These are phyloP conservation scores for Pegea sp. DNA, from an alignment of 23 tunicate species.

Conservation along the genomic window DNA sequence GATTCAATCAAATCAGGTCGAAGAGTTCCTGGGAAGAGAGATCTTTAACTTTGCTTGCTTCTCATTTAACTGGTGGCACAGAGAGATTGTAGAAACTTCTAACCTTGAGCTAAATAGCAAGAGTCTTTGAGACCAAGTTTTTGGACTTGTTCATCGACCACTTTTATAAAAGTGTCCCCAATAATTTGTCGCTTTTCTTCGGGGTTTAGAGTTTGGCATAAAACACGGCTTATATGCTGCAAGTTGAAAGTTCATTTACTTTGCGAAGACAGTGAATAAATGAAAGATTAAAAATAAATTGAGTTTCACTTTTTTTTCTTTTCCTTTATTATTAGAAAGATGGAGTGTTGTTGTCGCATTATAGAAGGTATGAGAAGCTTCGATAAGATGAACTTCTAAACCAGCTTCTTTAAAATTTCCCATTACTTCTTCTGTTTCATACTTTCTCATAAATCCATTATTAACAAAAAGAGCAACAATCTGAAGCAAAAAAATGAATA, in stretches of 20 bases:
- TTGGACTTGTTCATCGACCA: conserved; percentile 64
- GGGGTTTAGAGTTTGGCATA: conserved; percentile 84
- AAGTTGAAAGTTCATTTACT: background rate
- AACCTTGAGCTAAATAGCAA: conserved; percentile 93
- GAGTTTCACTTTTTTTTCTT: conserved; percentile 31
- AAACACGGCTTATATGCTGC: conserved; percentile 33
- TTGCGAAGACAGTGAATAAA: background rate
- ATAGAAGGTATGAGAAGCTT: conserved; percentile 61
- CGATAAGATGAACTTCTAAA: conserved; percentile 37
- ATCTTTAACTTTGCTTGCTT: background rate
- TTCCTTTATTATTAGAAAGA: conserved; percentile 27
- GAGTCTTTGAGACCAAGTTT: conserved; percentile 31
- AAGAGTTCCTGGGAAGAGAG: conserved; percentile 26
- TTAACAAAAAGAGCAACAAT: conserved; percentile 83
- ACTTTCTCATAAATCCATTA: conserved; percentile 96
- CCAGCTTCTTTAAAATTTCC: conserved; percentile 34
- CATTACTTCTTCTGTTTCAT: conserved; percentile 64
- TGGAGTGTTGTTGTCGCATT: conserved; percentile 57
- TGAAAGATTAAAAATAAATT: background rate
- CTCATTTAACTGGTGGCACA: background rate
- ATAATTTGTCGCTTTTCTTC: conserved; percentile 95
- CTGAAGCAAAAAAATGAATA: conserved; percentile 15
- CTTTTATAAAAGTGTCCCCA: conserved; percentile 94
- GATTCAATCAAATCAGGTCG: conserved; percentile 97
- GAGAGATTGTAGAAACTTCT: background rate